phyloP scores from a whole-genome alignment of 1,140 invertebrate species.

The Vanessa atalanta region DNA sequence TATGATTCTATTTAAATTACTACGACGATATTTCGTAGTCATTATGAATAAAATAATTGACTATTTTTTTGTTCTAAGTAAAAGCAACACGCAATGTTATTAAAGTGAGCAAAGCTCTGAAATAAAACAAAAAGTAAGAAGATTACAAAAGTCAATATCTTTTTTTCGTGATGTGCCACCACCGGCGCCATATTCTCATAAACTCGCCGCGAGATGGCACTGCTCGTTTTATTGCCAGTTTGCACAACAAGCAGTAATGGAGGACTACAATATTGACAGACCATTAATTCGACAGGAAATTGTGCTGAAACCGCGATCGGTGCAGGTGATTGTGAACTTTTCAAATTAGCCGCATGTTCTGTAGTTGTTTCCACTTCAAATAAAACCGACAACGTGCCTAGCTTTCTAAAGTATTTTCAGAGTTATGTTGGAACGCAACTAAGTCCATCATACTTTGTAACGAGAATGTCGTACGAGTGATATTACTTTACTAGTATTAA shows the following conservation, averaged over 20 bases:
- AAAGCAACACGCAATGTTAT: not conserved
- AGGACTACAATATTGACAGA: conserved; percentile 79
- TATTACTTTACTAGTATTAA: not conserved
- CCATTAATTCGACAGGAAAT: conserved; percentile 80
- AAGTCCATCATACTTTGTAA: not conserved
- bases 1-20: too few species aligned
- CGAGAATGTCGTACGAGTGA: not conserved
- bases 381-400: conserved; percentile 33
- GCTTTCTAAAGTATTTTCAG: conserved; percentile 1
- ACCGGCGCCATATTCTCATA: conserved; percentile 61
- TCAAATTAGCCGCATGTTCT: conserved; percentile 75
- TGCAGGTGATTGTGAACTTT: conserved; percentile 79
- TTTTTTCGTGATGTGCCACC: conserved; percentile 12
- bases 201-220: conserved; percentile 68
- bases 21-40: too few species aligned
- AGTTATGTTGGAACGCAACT: not conserved
- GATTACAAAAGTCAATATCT: conserved; percentile 10
- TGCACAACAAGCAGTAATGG: conserved; percentile 76
- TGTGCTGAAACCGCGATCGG: conserved; percentile 72
- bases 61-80: too few species aligned
- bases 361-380: conserved; percentile 71
- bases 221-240: conserved; percentile 72
- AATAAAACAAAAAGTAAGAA: conserved; percentile 7
- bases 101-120: not conserved
- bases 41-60: too few species aligned